Base-by-base conservation (phyloP, 2,888 invertebrate genomes). In the Protula sp. region DNA sequence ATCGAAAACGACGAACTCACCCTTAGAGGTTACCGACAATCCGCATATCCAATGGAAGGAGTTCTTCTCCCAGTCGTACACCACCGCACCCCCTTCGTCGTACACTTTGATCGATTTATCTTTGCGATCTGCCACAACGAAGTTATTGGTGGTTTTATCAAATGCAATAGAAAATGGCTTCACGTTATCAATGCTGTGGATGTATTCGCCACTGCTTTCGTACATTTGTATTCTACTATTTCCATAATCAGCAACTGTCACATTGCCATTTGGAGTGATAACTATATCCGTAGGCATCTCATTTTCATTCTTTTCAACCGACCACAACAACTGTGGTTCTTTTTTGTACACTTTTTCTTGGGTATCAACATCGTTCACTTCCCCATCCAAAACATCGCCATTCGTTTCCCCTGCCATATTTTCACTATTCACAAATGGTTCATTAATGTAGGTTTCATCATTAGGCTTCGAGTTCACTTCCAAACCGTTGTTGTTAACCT, bases 181-280 rank as follows among this genome's bases (percentile, higher is more conserved):
- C 30, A 66, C 31, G 27, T 62, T 63, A 14, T 62, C 62, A 30
- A 61, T 30, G 19, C 29, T 54, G 28, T 55, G 55, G 14, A 56
- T 55, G 24, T 61, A 55, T 5, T 48, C 50, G 9, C 66, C 66
- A 5, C 30, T 47, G 2, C 30, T n/a, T 31, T 65, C 59, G 45
- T 48, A 65, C 29, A 59, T 62, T 54, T 65, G 63, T 30, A 66
- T 22, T 22, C 47, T 31, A 24, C 55, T 47, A n/a, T 54, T 53
- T 29, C 61, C 60, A 31, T 59, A 66, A 4, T 66, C 64, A 5
- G 66, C 66, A 9, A 63, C 64, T 28, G 65, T 58, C 9, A 59
- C 45, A 5, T 22, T 30, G 19, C 61, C 63, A 22, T 56, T 57
- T 19, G 57, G 47, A 28, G 60, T 31, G 30, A 66, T 30, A 24